phyloP scores from a whole-genome alignment of 1,140 invertebrate genomes.

The Asobara japonica region DNA sequence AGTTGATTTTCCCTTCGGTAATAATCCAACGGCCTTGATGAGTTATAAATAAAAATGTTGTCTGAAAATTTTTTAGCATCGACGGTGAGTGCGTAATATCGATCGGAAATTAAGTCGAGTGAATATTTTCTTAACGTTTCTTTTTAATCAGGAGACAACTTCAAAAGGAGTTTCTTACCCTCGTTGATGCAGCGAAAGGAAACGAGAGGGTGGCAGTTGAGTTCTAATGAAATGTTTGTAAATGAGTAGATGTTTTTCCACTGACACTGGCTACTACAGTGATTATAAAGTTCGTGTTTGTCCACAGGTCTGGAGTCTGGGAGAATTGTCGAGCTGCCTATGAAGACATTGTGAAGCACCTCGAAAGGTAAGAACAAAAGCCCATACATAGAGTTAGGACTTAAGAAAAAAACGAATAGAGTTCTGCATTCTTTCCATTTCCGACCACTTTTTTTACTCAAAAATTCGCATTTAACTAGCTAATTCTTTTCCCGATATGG shows the following conservation, averaged over 20 bases:
- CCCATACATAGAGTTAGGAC: neutral
- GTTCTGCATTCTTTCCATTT: too few species aligned
- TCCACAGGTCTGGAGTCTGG: constrained; percentile 85
- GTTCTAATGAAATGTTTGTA: neutral
- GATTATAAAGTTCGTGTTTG: constrained; percentile 38
- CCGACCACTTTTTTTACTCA: neutral
- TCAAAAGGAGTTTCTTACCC: neutral
- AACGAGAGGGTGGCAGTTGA: neutral
- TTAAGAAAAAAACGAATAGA: neutral
- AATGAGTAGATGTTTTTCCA: neutral
- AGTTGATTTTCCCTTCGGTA: neutral
- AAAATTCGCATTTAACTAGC: constrained; percentile 2
- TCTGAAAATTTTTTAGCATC: neutral
- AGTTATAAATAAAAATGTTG: constrained; percentile 4
- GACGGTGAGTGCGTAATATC: neutral
- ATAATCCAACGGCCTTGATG: neutral
- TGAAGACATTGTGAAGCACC: constrained; percentile 92
- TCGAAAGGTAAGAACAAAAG: constrained; percentile 79
- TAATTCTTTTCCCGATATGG: constrained; percentile 2
- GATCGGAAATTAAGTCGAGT: constrained; percentile 6
- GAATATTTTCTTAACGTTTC: neutral
- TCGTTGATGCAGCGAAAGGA: neutral
- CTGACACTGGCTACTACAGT: constrained; percentile 55
- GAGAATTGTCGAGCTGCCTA: constrained; percentile 93
- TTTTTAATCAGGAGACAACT: neutral